Percentiles rank a stretch among this genome's conserved stretches.
phyloP scores from a whole-genome alignment of 2,888 invertebrate species.

The Galeopsomyia nigrocyanea region DNA sequence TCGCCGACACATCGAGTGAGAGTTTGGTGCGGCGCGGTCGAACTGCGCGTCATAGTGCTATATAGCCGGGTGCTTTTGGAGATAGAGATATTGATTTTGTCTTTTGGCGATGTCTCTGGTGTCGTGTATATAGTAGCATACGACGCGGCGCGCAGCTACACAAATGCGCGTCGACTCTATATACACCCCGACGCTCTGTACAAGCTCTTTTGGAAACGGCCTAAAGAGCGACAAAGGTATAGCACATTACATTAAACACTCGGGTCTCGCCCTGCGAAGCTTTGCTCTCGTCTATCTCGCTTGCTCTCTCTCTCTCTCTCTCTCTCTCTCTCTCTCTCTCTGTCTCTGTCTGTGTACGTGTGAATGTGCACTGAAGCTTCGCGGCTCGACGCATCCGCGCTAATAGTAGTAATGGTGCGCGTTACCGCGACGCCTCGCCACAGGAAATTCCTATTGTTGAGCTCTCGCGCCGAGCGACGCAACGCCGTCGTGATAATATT shows the following conservation, averaged over 20 bases:
- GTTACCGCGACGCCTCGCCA: too few relatives aligned
- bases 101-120: slow-evolving; percentile 58
- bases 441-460: too few relatives aligned
- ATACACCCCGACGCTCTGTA: slow-evolving; percentile 3
- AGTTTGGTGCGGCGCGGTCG: slow-evolving; percentile 47
- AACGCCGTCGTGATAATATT: too few relatives aligned
- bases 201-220: slow-evolving; percentile 4
- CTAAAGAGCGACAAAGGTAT: slow-evolving; percentile 24
- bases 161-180: slow-evolving; percentile 35
- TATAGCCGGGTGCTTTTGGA: too few relatives aligned
- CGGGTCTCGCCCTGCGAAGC: neutral
- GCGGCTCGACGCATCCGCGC: too few relatives aligned
- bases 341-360: too few relatives aligned
- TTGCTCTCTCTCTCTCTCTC: too few relatives aligned
- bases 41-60: slow-evolving; percentile 1
- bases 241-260: slow-evolving; percentile 27
- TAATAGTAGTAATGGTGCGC: too few relatives aligned
- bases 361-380: too few relatives aligned
- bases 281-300: neutral
- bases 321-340: too few relatives aligned
- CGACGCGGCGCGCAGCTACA: too few relatives aligned
- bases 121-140: slow-evolving; percentile 14
- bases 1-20: slow-evolving; percentile 48
- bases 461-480: too few relatives aligned
- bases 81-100: slow-evolving; percentile 65